Base-by-base conservation (phyloP, 1,140 invertebrate species). In the Lepeophtheirus salmonis region DNA sequence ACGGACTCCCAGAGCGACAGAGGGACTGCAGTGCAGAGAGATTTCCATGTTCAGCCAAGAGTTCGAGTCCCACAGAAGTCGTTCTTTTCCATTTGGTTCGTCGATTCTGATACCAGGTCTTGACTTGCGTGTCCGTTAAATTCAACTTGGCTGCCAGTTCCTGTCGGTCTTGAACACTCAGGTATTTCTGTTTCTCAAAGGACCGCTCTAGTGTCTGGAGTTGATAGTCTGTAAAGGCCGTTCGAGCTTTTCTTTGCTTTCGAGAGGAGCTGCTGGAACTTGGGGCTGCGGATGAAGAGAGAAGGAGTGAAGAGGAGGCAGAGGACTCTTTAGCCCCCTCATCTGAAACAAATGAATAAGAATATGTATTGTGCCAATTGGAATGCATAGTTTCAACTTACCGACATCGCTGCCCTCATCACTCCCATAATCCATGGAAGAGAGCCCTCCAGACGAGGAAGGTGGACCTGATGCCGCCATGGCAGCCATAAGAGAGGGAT, bases 41-140 rank as follows among this genome's bases (percentile, higher is more conserved):
- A 74, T 97, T 97, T 3, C 89, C 89, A 0, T 90, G 88, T 71
- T 99, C 94, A 0, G 90, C 87, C 56, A 99, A 73, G n/a, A 99
- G 78, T 71, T 98, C 95, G 63, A 96, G 73, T 0, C 92, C 91
- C 0, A 97, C 92, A 0, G 92, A 89, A 2, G 92, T 95, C 72
- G 98, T 95, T 10, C 95, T 79, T 72, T 99, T 99, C 95, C 95
- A 98, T 77, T 99, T 99, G 67, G 95, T 99, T 75, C 92, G 18
- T 78, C 94, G 79, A 71, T 97, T 97, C 73, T 97, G 94, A 72
- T 97, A 97, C 94, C 94, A 97, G 60, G 94, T 97, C 73, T 97
- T 97, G 66, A 97, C 94, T 79, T 98, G 95, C 13, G 94, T 97
- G 71, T 98, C 95, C 6, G 88, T 92, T 21, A 98, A 77, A 62